phyloP scores from a whole-genome alignment of 2,797 vertebrate genomes.

The Novumbra hubbsi region DNA sequence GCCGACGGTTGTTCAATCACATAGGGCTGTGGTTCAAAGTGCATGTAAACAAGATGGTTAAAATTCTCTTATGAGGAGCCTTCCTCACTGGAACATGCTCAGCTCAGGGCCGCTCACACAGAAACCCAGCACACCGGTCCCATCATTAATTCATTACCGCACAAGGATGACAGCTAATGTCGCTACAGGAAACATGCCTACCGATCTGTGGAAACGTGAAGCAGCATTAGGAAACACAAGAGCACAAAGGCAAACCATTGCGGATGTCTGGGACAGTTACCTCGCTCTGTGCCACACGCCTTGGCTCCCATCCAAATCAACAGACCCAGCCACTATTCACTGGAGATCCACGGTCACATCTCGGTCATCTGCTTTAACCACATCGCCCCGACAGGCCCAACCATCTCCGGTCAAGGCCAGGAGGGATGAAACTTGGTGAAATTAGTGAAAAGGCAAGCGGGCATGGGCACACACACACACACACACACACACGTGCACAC shows the following conservation, averaged over 20 bases:
- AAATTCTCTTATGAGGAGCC: neutral
- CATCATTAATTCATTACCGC: too few species aligned
- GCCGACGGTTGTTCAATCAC: neutral
- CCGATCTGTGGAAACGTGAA: too few species aligned
- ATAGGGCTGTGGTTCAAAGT: neutral
- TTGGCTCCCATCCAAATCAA: conserved; percentile 22
- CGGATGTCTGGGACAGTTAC: neutral
- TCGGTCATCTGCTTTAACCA: conserved; percentile 38
- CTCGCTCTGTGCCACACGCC: neutral
- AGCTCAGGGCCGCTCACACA: too few species aligned
- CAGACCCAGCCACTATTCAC: conserved; percentile 33
- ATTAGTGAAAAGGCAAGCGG: neutral
- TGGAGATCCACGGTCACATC: conserved; percentile 21
- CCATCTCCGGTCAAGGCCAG: neutral
- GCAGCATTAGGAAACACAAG: too few species aligned
- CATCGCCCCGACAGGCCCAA: neutral
- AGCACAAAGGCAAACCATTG: neutral
- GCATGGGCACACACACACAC: neutral
- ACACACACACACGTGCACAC: neutral
- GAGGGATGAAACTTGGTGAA: neutral
- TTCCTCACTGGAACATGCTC: conserved; percentile 1
- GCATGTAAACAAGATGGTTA: neutral
- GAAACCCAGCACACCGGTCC: too few species aligned
- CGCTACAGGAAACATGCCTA: too few species aligned
- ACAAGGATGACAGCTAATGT: too few species aligned